phyloP scores from a whole-genome alignment of 2,888 invertebrate genomes.

The Sipha maydis region DNA sequence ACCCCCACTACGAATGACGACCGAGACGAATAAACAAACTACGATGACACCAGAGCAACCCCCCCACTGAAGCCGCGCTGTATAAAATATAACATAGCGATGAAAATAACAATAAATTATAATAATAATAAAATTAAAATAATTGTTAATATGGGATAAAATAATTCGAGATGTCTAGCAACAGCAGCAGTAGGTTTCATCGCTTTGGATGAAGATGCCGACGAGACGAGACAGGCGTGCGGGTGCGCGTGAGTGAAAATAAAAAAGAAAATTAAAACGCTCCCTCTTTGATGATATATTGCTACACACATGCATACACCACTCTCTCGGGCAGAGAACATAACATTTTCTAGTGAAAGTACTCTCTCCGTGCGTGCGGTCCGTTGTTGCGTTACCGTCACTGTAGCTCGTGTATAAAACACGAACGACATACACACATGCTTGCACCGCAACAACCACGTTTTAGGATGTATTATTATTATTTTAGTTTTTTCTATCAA shows the following conservation, averaged over 20 bases:
- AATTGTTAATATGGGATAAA: background rate
- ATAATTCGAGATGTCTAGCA: no score
- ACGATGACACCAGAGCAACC: background rate
- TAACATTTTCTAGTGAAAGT: slow-evolving; percentile 48
- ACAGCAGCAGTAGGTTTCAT: no score
- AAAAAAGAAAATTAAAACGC: slow-evolving; percentile 35
- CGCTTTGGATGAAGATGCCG: background rate
- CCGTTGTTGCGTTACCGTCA: background rate
- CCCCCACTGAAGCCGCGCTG: background rate
- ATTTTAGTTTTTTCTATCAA: background rate
- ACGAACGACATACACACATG: background rate
- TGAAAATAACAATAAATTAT: slow-evolving; percentile 1
- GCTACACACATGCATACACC: background rate
- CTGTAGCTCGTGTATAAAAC: background rate
- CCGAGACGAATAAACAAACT: no score
- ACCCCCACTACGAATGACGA: background rate
- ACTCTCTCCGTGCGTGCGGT: slow-evolving; percentile 29
- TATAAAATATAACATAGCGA: background rate
- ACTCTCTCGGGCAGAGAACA: slow-evolving; percentile 21
- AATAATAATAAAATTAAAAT: background rate
- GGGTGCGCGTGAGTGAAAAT: slow-evolving; percentile 3
- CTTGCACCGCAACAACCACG: background rate
- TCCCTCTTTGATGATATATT: slow-evolving; percentile 10
- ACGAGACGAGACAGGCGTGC: background rate
- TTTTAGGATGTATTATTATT: background rate